A percentile compares a stretch with the other conserved stretches of the same genome.
phyloP scores from a whole-genome alignment of 2,113 vertebrate genomes.

The Sebastes schlegelii region DNA sequence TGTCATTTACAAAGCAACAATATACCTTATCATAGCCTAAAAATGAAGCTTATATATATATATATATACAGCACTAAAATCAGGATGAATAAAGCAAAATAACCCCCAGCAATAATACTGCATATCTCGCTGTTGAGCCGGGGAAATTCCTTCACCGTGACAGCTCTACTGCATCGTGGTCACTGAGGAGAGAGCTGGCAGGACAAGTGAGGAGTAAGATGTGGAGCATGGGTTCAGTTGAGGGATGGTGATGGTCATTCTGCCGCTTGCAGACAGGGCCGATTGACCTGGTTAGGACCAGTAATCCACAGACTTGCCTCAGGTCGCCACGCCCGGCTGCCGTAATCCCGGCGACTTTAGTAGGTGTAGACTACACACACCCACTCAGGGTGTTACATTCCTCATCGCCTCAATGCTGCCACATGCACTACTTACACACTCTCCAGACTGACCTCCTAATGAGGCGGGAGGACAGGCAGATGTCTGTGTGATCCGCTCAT shows the following conservation, averaged over 20 bases:
- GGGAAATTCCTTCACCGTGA: too few species aligned
- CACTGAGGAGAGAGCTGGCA: constrained; percentile 7
- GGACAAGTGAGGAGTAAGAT: constrained; percentile 19
- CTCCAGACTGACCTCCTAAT: constrained; percentile 55
- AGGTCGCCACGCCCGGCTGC: constrained; percentile 63
- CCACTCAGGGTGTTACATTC: constrained; percentile 53
- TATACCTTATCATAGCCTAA: too few species aligned
- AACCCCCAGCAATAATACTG: too few species aligned
- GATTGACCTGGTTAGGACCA: constrained; percentile 80
- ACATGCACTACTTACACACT: constrained; percentile 43
- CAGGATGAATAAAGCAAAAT: too few species aligned
- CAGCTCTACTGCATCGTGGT: background rate
- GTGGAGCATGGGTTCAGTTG: constrained; percentile 28
- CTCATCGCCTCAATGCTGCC: constrained; percentile 30
- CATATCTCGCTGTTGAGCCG: too few species aligned
- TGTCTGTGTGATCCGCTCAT: constrained; percentile 35
- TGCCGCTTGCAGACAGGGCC: constrained; percentile 46
- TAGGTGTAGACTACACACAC: constrained; percentile 52
- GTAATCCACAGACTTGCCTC: constrained; percentile 74
- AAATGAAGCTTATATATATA: too few species aligned
- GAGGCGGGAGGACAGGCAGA: constrained; percentile 48
- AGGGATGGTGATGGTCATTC: constrained; percentile 58
- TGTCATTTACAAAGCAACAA: too few species aligned
- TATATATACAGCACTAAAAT: too few species aligned
- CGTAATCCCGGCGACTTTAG: constrained; percentile 74